Base-by-base conservation (phyloP, 2,888 invertebrate genomes). In the Anthrax anthrax region DNA sequence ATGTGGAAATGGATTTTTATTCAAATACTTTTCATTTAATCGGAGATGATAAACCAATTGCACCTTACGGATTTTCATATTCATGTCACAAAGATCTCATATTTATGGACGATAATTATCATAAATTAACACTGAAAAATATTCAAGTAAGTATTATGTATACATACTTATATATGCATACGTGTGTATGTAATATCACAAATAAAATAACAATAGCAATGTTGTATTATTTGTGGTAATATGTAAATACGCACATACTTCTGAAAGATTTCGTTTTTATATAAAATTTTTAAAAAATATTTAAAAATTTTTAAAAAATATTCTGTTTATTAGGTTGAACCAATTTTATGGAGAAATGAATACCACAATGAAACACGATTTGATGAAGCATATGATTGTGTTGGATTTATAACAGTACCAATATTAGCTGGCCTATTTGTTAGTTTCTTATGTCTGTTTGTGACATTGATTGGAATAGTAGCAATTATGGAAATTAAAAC, bases 401-500 rank as follows among this genome's bases (percentile, higher is more conserved):
- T 89, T 42, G 85, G 86, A 16, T 96, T 94, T 63, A 92, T 90
- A 53, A 81, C 90, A 2, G 80, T 82, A 12, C 88, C 91, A 6
- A 95, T 97, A 57, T 89, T 90, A 87, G 86, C 90, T 45, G 94
- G 91, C 1, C 69, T 97, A 39, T 77, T 96, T 61, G 81, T 90
- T 13, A 76, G 82, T 0, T 67, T 79, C 39, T 74, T 97, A 53
- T 72, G 96, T 57, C 71, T 81, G 39, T 57, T 81, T 37, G 88
- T 88, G 42, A 73, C 96, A 51, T 75, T 80, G 17, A 76, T 86
- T 63, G 94, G 90, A 8, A 72, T 96, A 46, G 71, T 76, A 16
- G 89, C 94, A 82, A 80, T 98, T 54, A 73, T 90, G 72, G 87
- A 88, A 63, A 91, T 98, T 58, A 88, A 86, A 64, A 90, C 94